phyloP scores from a whole-genome alignment of 2,888 invertebrate genomes.

The Rhagophthalmus giganteus region DNA sequence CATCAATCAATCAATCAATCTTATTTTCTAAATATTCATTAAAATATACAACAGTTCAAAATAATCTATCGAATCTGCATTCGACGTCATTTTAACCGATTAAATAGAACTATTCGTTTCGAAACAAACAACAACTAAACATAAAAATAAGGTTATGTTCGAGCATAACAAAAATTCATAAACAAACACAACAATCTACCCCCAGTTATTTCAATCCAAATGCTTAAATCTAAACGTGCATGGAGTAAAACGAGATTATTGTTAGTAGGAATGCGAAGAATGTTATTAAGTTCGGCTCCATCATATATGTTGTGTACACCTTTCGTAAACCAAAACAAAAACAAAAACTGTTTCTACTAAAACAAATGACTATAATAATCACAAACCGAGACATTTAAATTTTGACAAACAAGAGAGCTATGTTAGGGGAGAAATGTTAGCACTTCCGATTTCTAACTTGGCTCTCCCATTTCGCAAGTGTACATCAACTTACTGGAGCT shows the following conservation, averaged over 20 bases:
- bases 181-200: not conserved
- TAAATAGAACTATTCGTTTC: too few species aligned
- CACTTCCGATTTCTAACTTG: too few species aligned
- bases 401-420: conserved; percentile 33
- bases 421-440: not conserved
- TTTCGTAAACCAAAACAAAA: conserved; percentile 35
- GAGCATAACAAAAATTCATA: not conserved
- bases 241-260: not conserved
- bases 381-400: conserved; percentile 15
- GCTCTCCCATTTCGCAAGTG: too few species aligned
- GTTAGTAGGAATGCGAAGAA: conserved; percentile 23
- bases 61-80: too few species aligned
- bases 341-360: conserved; percentile 27
- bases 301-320: conserved; percentile 37
- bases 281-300: not conserved
- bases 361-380: conserved; percentile 6
- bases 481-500: conserved; percentile 69
- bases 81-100: too few species aligned
- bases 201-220: too few species aligned
- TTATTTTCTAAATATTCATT: too few species aligned
- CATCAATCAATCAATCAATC: too few species aligned
- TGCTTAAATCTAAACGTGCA: too few species aligned
- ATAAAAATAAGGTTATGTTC: not conserved
- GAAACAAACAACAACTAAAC: too few species aligned
- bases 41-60: too few species aligned